Conservation (phyloP, 2,888 invertebrate species). For the Graphium colonna region DNA sequence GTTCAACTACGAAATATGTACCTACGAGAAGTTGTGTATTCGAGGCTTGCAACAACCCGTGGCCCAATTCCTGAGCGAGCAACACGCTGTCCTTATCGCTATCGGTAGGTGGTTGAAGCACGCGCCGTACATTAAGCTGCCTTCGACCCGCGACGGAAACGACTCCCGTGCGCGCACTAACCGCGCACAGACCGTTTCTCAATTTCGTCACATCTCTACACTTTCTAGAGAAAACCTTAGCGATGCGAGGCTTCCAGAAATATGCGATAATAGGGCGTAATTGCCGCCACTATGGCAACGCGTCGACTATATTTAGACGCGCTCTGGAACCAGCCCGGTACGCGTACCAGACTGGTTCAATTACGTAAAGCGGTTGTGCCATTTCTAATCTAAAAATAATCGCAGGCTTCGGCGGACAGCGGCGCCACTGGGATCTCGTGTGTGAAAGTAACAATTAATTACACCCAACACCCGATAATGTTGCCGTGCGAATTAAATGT, state of each 20-base stretch:
- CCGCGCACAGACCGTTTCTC: too few species aligned
- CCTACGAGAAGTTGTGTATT: too few species aligned
- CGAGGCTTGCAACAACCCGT: too few species aligned
- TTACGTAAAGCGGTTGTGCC: conserved; percentile 80
- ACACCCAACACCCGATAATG: conserved; percentile 20
- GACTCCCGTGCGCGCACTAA: too few species aligned
- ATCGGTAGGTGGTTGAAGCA: conserved; percentile 56
- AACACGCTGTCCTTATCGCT: conserved; percentile 27
- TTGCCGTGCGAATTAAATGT: background rate
- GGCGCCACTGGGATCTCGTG: conserved; percentile 72
- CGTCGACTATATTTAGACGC: conserved; percentile 77
- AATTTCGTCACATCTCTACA: conserved; percentile 73
- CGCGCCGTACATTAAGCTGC: conserved; percentile 67
- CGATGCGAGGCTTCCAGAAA: conserved; percentile 65
- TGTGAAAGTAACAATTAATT: conserved; percentile 75
- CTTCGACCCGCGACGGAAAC: too few species aligned
- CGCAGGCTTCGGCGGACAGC: conserved; percentile 71
- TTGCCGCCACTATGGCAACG: conserved; percentile 42
- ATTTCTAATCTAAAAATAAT: conserved; percentile 81
- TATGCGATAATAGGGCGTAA: conserved; percentile 78
- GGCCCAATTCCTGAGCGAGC: conserved; percentile 19
- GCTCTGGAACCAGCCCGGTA: conserved; percentile 74
- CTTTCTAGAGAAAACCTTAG: conserved; percentile 74
- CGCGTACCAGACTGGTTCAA: conserved; percentile 76
- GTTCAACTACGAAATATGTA: too few species aligned